Base-by-base conservation (phyloP, 2,888 invertebrate genomes). In the Amphipoea oculea region DNA sequence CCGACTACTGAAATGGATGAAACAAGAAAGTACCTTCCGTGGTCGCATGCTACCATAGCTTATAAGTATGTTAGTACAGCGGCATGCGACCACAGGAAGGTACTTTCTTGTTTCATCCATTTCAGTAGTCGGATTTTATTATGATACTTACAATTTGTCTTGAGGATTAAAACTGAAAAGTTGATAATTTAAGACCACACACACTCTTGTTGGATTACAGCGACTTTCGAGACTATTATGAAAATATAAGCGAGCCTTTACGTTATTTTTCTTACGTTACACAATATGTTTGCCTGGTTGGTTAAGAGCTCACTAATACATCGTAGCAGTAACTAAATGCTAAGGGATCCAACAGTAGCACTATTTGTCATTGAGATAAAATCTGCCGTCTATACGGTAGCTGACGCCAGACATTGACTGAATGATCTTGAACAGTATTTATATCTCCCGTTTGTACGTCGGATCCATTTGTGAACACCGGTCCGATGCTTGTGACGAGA, bases 361-460 rank as follows among this genome's bases (percentile, higher is more conserved):
- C 92, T 91, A 93, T 93, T 91, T 90, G 90, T 93, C 93, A 92
- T 90, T 77, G 67, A 72, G 93, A 93, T 93, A 92, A 83, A 82
- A 89, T 89, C 89, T 78, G 63, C 82, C 87, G 87, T 81, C 82
- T 75, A 80, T 74, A 83, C 92, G 84, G 92, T 91, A 91, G 90
- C 90, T 84, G 86, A 80, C 81, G 81, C 76, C 76, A 87, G 93
- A 94, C 94, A 91, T 90, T 94, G 94, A 93, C 91, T 90, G 91
- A 93, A 91, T 90, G 91, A 86, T 90, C 85, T 83, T 86, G 84
- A 85, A 81, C 79, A 87, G 91, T 92, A 92, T 93, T 91, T 91
- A 91, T 91, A 90, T 86, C 88, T 78, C 67, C 78, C 65, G 79
- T 84, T 81, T 84, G 69, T 79, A 76, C 63, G 73, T 65, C 68